Base-by-base conservation (phyloP, 2,888 invertebrate genomes). In the Coleophora flavipennella region DNA sequence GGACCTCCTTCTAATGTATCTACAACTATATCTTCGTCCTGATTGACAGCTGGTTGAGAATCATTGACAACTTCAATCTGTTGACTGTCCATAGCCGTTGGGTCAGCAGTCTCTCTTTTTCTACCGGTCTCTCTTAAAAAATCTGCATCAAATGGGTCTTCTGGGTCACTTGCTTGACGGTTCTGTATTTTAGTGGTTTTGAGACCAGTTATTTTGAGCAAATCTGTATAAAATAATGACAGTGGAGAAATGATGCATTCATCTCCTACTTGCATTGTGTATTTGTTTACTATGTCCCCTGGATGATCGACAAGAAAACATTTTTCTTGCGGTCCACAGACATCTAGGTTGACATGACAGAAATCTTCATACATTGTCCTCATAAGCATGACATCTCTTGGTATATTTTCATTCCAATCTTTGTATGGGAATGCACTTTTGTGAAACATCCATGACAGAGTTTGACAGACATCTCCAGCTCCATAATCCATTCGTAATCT, bases 61-160 rank as follows among this genome's bases (percentile, higher is more conserved):
- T 86, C 88, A 48, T 85, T 87, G 0, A 76, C 64, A 14, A 77
- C 69, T 56, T 89, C 89, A 47, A 76, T 78, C 38, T 76, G 78
- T 35, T 79, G 84, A 39, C 67, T 78, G 31, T 84, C 83, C 48
- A 75, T 84, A 0, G 67, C 66, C 3, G 61, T 58, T 43, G 67
- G 76, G 44, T 73, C 87, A 7, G 73, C 84, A 13, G 80, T 69
- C 55, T 75, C 86, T 35, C 73, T 71, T 59, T 79, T 91, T 70
- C 75, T 84, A 54, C 95, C 92, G 0, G 95, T 97, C 81, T 97
- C 97, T 46, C 94, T 86, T 9, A 97, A 80, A 64, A 95, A 97
- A 62, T 94, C 93, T 10, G 95, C 95, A 83, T 97, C 97, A 64
- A 95, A 95, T 2, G 96, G 96, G 77, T 97, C 97, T 71, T 96